A percentile compares a stretch with the other conserved stretches of the same genome.
These are phyloP conservation scores for Pao palembangensis DNA, from an alignment of 2,113 vertebrate genomes.

Conservation along the genomic window DNA sequence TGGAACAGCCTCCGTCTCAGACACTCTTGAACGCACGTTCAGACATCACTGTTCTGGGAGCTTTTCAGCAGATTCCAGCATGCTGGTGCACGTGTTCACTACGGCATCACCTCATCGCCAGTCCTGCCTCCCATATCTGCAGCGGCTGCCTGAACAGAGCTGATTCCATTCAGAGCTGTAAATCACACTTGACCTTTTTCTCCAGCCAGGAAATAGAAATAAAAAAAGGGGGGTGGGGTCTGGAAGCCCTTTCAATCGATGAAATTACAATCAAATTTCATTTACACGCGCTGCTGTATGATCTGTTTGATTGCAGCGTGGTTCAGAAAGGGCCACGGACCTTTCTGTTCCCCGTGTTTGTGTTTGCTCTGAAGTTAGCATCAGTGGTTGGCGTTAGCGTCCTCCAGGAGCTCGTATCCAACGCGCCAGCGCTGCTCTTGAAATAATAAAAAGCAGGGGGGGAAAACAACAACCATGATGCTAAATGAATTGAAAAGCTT, in stretches of 20 bases:
- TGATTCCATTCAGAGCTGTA: slow-evolving; percentile 4
- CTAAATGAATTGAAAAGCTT: slow-evolving; percentile 34
- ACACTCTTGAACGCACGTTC: neutral
- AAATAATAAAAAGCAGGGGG: neutral
- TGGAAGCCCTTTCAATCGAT: slow-evolving; percentile 1
- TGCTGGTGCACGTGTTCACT: neutral
- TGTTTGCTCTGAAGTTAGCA: slow-evolving; percentile 41
- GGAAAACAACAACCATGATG: neutral
- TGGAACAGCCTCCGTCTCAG: slow-evolving; percentile 29
- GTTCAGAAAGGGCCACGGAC: neutral
- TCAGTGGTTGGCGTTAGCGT: slow-evolving; percentile 26
- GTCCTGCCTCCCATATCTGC: slow-evolving; percentile 8
- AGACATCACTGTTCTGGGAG: neutral
- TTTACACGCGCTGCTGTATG: neutral
- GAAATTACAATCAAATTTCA: slow-evolving; percentile 30
- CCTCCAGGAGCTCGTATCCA: slow-evolving; percentile 22
- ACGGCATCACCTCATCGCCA: slow-evolving; percentile 19
- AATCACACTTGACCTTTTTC: slow-evolving; percentile 17
- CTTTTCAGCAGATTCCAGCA: neutral
- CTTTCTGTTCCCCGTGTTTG: slow-evolving; percentile 33
- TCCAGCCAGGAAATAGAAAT: slow-evolving; percentile 20
- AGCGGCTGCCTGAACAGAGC: slow-evolving; percentile 11
- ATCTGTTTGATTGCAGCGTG: slow-evolving; percentile 6
- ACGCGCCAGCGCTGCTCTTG: slow-evolving; percentile 30
- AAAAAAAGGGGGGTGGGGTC: neutral